These are phyloP conservation scores for Bellardia bayeri DNA, from an alignment of 2,888 invertebrate species.

Conservation along the genomic window DNA sequence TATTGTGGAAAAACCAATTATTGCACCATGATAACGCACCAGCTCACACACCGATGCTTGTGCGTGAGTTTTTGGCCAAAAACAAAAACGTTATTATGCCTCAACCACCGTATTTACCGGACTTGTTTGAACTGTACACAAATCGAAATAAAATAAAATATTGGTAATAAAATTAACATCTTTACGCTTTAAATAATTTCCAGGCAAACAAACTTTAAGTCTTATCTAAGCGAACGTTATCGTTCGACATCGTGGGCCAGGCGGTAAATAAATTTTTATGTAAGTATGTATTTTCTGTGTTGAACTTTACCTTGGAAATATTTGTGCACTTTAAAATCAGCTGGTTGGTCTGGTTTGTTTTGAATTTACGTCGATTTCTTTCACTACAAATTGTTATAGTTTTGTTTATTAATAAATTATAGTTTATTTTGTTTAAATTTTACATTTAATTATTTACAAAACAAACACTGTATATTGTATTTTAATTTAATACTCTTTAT, in stretches of 20 bases:
- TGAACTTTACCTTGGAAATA: slow-evolving; percentile 72
- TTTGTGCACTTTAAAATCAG: slow-evolving; percentile 11
- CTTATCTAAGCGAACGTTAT: too few species aligned
- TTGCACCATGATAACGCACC: too few species aligned
- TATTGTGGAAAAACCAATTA: too few species aligned
- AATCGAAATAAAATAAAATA: background rate
- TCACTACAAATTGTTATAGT: slow-evolving; percentile 4
- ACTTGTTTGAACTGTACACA: background rate
- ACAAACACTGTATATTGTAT: slow-evolving; percentile 26
- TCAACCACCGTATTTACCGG: too few species aligned
- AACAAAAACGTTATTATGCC: too few species aligned
- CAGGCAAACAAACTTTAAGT: background rate
- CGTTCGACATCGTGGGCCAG: too few species aligned
- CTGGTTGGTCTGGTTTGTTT: background rate
- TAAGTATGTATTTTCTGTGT: background rate
- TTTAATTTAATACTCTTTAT: slow-evolving; percentile 23
- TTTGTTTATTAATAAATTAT: slow-evolving; percentile 15
- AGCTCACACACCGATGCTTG: too few species aligned
- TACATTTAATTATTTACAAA: background rate
- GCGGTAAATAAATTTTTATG: too few species aligned
- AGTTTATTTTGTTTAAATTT: slow-evolving; percentile 1
- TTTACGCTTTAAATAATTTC: background rate
- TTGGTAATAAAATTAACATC: background rate
- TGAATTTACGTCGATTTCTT: background rate
- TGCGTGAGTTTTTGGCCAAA: too few species aligned